Base-by-base conservation (phyloP, 2,113 vertebrate species). In the Chunga burmeisteri region DNA sequence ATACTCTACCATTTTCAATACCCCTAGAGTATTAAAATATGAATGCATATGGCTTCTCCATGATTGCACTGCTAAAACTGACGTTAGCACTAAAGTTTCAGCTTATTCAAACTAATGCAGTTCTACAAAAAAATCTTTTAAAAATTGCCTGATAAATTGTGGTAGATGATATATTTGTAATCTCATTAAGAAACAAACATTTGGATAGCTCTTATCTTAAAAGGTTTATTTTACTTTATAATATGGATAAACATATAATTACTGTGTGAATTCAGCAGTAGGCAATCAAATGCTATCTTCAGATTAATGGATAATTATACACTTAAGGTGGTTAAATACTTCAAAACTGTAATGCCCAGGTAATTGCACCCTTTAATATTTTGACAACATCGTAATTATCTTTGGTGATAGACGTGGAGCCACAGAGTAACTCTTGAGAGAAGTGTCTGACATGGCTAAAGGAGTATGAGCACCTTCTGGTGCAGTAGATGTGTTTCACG, bases 291-390 rank as follows among this genome's bases (percentile, higher is more conserved):
- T 72, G 46, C 34, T 91, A 84, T 91, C 73, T 95, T 94, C 86
- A 96, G 81, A 94, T 96, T 96, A 96, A 94, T 91, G 70, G 62
- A 77, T 96, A 95, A 94, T 95, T 94, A 96, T 84, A 91, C 58
- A 95, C 91, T 93, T 92, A 89, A 89, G 73, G 84, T 91, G 70
- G 87, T 94, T 96, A 94, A 94, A 94, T 66, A 87, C 77, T 85
- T 94, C n/a, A 87, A 81, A 93, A 81, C 50, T 61, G 38, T 87
- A 91, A 86, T 95, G 93, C 70, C 91, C 94, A 94, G 88, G 92
- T 95, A 94, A 94, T 94, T 94, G 49, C 73, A 58, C 22, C 46
- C 58, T 94, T 91, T 87, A 72, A 74, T 94, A 56, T 82, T 94
- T 53, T 84, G 49, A 72, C 70, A 95, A 84, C 65, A 79, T 16